Evolutionary conservation across 2,113 vertebrate genomes (phyloP).

Genomic region (Melanostigma gelatinosum): DNA sequence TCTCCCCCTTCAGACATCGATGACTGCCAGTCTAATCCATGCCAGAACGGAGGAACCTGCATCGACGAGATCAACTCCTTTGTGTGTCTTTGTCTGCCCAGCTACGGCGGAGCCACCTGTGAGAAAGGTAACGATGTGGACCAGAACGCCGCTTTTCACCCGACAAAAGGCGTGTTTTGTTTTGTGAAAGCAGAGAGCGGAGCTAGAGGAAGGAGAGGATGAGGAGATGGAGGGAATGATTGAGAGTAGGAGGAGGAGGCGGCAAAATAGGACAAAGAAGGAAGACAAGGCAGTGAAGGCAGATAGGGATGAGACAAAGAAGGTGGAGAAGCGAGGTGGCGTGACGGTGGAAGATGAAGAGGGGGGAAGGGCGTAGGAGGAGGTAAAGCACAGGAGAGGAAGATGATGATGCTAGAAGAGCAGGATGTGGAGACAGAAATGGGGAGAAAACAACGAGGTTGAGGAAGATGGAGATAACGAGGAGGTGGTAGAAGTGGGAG

Average conservation of each 20-base stretch:
- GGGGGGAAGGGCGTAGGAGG: background rate
- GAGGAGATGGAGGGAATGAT: background rate
- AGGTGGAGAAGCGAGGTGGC: background rate
- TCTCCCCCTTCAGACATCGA: conserved; percentile 81
- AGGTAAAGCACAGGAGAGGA: conserved; percentile 7
- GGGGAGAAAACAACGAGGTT: conserved; percentile 7
- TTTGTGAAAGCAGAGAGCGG: background rate
- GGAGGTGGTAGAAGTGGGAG: conserved; percentile 3
- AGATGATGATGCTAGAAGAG: background rate
- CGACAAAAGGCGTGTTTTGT: background rate
- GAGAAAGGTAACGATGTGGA: conserved; percentile 89
- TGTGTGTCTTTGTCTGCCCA: conserved; percentile 94
- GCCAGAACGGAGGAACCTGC: conserved; percentile 96
- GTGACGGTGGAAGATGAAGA: background rate
- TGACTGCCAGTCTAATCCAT: conserved; percentile 87
- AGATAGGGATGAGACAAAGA: background rate
- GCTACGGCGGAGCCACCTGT: conserved; percentile 92
- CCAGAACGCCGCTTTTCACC: background rate
- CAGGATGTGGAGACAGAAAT: conserved; percentile 14
- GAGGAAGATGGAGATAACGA: conserved; percentile 40
- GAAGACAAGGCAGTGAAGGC: conserved; percentile 10
- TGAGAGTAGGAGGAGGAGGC: background rate
- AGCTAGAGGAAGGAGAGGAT: background rate
- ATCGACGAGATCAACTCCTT: conserved; percentile 94
- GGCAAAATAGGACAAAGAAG: background rate